Conservation (phyloP, 1,140 invertebrate species). For the Xylocopa sonorina region DNA sequence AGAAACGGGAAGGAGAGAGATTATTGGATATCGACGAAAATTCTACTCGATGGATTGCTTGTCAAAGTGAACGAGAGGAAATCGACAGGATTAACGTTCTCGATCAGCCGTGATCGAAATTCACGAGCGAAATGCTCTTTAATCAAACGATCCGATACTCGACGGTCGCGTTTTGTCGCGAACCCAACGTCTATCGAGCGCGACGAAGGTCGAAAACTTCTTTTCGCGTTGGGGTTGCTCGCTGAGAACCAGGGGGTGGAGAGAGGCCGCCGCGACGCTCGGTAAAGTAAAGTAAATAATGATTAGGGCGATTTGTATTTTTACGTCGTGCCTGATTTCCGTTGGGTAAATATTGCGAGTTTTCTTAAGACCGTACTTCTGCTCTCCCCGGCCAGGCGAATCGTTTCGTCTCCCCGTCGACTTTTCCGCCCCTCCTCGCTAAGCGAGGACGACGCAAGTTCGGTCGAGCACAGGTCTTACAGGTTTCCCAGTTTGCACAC, state of each 20-base stretch:
- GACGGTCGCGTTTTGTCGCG: constrained; percentile 45
- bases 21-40: no score
- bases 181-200: constrained; percentile 60
- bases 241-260: constrained; percentile 12
- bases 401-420: constrained; percentile 28
- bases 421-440: constrained; percentile 27
- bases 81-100: constrained; percentile 64
- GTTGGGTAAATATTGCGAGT: constrained; percentile 77
- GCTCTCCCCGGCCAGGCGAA: constrained; percentile 11
- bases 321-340: constrained; percentile 77
- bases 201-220: constrained; percentile 62
- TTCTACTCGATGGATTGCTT: not conserved
- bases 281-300: constrained; percentile 77
- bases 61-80: not conserved
- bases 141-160: constrained; percentile 64
- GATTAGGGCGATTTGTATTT: constrained; percentile 79
- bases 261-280: constrained; percentile 51
- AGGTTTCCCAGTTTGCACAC: constrained; percentile 15
- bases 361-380: constrained; percentile 73
- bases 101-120: constrained; percentile 47
- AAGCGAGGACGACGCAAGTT: constrained; percentile 23
- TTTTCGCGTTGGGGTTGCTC: constrained; percentile 31
- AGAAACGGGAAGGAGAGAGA: no score
- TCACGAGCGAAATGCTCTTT: constrained; percentile 67
- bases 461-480: not conserved